phyloP scores from a whole-genome alignment of 92 coral and sea anemone species.

The Parazoanthus swiftii region DNA sequence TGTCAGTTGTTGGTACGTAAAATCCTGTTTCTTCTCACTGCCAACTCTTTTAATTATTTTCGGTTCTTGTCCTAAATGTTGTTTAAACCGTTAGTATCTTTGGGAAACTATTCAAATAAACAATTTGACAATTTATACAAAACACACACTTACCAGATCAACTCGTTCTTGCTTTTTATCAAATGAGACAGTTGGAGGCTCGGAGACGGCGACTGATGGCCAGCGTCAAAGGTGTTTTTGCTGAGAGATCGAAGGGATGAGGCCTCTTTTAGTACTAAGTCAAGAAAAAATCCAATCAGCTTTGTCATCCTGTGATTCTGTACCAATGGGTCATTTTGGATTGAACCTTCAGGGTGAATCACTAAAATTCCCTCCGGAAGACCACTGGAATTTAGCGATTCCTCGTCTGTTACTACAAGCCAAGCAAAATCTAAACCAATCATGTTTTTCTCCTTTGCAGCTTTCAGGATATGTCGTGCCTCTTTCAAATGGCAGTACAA shows the following conservation, averaged over 20 bases:
- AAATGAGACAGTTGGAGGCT: neutral
- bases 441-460: neutral
- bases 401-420: constrained; percentile 9
- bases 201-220: neutral
- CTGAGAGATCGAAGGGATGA: neutral
- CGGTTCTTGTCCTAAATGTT: too few relatives aligned
- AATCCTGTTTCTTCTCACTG: too few relatives aligned
- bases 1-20: too few relatives aligned
- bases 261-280: neutral
- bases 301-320: neutral
- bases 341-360: neutral
- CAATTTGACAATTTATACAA: too few relatives aligned
- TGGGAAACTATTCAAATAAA: too few relatives aligned
- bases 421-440: neutral
- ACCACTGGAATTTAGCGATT: neutral
- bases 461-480: neutral
- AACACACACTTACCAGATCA: neutral
- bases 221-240: neutral
- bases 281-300: neutral
- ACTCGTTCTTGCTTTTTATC: neutral
- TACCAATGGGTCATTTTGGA: too few relatives aligned
- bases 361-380: neutral
- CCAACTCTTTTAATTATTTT: too few relatives aligned
- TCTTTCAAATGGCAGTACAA: constrained; percentile 1
- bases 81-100: too few relatives aligned